A percentile compares a stretch with the other conserved stretches of the same genome.
Conservation (phyloP, 2,888 invertebrate species). For the Corbicula japonica region DNA sequence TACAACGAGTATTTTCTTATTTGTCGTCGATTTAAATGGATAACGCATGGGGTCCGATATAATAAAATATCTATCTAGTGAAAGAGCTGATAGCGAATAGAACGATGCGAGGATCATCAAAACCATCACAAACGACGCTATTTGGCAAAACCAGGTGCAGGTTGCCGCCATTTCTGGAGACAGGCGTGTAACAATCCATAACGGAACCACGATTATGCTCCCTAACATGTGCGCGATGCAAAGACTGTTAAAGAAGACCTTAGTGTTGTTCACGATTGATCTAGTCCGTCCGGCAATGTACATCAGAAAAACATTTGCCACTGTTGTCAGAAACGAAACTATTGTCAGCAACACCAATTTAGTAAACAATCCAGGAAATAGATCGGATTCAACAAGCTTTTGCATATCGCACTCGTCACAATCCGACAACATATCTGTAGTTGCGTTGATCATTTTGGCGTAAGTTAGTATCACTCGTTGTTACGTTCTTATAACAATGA, state of each 20-base stretch:
- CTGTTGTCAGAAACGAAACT: conserved; percentile 51
- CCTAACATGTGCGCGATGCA: conserved; percentile 57
- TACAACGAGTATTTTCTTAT: conserved; percentile 58
- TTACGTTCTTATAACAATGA: neutral
- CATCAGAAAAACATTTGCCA: conserved; percentile 57
- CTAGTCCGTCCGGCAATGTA: conserved; percentile 57
- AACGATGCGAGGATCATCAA: conserved; percentile 75
- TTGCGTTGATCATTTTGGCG: conserved; percentile 50
- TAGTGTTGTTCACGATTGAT: conserved; percentile 62
- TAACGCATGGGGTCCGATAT: conserved; percentile 79
- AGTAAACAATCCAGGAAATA: conserved; percentile 55
- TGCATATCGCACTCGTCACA: conserved; percentile 51
- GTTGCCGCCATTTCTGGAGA: conserved; percentile 34
- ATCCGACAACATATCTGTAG: conserved; percentile 6
- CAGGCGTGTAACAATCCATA: conserved; percentile 55
- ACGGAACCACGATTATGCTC: conserved; percentile 61
- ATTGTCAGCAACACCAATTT: conserved; percentile 49
- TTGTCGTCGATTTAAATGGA: conserved; percentile 70
- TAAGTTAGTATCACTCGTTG: conserved; percentile 5
- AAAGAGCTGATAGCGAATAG: conserved; percentile 75
- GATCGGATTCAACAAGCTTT: conserved; percentile 24
- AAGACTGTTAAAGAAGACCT: conserved; percentile 60
- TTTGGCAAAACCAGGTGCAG: conserved; percentile 45
- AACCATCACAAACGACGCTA: conserved; percentile 53
- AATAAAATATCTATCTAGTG: conserved; percentile 77